Evolutionary conservation across 2,113 vertebrate species (phyloP).

Genomic region (Galemys pyrenaicus): DNA sequence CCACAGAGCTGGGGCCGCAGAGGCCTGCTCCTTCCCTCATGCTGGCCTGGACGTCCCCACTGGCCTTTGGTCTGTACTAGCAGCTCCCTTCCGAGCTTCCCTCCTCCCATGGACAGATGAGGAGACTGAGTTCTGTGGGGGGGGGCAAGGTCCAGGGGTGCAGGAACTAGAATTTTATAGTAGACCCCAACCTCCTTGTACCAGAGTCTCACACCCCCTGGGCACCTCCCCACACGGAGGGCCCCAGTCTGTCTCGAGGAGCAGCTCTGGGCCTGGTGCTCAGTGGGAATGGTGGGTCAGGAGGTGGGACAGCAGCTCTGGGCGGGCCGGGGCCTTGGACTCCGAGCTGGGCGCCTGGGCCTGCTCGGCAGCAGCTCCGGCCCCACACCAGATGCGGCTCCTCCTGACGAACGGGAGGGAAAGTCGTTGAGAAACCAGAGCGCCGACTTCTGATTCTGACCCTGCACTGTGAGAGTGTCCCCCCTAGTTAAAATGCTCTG

Average conservation of each 20-base stretch:
- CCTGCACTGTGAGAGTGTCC: neutral
- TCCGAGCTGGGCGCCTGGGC: neutral
- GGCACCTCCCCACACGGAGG: fast-evolving
- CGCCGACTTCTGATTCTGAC: neutral
- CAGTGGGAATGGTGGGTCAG: neutral
- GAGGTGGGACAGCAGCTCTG: neutral
- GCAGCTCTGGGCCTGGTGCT: neutral
- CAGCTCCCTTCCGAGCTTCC: neutral
- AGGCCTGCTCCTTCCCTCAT: constrained; percentile 58
- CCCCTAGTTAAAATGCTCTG: neutral
- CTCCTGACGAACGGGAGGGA: neutral
- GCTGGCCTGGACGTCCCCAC: neutral
- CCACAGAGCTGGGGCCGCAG: constrained; percentile 48
- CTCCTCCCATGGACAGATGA: neutral
- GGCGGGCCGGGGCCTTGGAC: neutral
- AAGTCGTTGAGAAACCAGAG: neutral
- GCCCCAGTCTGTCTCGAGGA: neutral
- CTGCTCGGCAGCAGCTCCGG: neutral
- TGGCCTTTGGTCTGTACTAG: neutral
- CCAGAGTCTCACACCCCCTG: neutral
- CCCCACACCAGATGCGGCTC: neutral
- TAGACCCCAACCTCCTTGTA: neutral
- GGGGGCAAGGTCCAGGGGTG: neutral
- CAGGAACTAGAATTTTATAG: neutral
- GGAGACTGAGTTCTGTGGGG: neutral